Evolutionary conservation across 2,888 invertebrate genomes (phyloP), one percentile per base, ranked within the genome.

Genomic region (Taphrorychus bicolor): DNA sequence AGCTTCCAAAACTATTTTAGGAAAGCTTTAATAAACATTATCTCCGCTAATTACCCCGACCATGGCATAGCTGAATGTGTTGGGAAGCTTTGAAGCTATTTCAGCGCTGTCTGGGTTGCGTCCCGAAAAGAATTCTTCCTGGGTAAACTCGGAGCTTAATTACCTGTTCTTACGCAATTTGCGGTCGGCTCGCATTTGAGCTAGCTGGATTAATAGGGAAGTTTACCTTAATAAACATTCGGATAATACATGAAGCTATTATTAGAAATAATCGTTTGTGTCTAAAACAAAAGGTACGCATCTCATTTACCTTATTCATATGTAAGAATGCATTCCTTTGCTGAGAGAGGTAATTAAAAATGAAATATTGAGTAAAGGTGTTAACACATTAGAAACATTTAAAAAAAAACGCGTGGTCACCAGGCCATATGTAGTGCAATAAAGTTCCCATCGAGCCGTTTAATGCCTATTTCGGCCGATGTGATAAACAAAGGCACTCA

Each of bases 31-130:
- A 52, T 53, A 61, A 61, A 61, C 52, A 61, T 42, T 53, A 61
- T 53, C 23, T 41, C 49, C 53, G 60, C 60, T 61, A 61, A 61
- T 61, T 61, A 52, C 53, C 53, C 41, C 41, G 60, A 52, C 60
- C 60, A 53, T 23, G 17, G 23, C 32, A 61, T 41, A 53, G 40
- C 32, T 61, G 22, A 61, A 42, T 24, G 52, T 41, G 60, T 56
- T 32, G 51, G n/a, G 22, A 21, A 51, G 19, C 51, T 19, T 21
- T 51, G 19, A 19, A 51, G 51, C 21, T 21, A 51, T 51, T 51
- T 51, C 21, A 7, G 22, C 9, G 21, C 18, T 9, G 51, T 19
- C 22, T 51, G 22, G 45, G 32, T n/a, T n/a, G n/a, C 32, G 32
- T 32, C 11, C 32, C 32, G 11, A 32, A 45, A 45, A 45, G 45